Percentiles rank a stretch among this genome's conserved stretches.
Evolutionary conservation across 2,888 invertebrate genomes (phyloP).

Genomic region (Pseudanteris insignis): DNA sequence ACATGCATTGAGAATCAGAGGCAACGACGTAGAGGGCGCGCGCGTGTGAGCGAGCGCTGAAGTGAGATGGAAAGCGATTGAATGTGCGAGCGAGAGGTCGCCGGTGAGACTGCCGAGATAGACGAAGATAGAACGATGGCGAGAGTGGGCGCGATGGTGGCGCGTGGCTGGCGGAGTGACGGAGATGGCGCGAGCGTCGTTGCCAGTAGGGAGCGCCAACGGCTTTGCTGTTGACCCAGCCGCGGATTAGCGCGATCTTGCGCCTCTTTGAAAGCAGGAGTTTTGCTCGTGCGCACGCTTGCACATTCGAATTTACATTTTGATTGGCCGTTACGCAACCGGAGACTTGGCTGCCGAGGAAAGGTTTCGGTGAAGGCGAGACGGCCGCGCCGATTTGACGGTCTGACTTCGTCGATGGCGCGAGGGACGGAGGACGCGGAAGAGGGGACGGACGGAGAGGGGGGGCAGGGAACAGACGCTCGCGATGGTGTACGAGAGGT

Average conservation of each 20-base stretch:
- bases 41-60: too few relatives aligned
- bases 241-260: constrained; percentile 48
- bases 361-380: constrained; percentile 39
- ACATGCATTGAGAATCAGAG: constrained; percentile 31
- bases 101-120: constrained; percentile 24
- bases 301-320: constrained; percentile 40
- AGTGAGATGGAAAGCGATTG: constrained; percentile 39
- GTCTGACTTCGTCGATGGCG: too few relatives aligned
- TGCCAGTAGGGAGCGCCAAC: constrained; percentile 64
- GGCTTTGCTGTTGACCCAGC: constrained; percentile 65
- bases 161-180: constrained; percentile 2
- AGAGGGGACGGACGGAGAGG: too few relatives aligned
- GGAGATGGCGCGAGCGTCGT: constrained; percentile 49
- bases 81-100: constrained; percentile 35
- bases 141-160: not conserved
- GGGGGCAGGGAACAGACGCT: too few relatives aligned
- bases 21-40: too few relatives aligned
- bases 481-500: too few relatives aligned
- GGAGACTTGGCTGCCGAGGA: constrained; percentile 12
- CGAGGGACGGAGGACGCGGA: too few relatives aligned
- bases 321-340: constrained; percentile 34
- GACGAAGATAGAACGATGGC: constrained; percentile 6
- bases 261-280: constrained; percentile 58
- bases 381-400: not conserved
- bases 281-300: constrained; percentile 44